These are phyloP conservation scores for Cephus pygmeus DNA, from an alignment of 2,888 invertebrate genomes.

Conservation along the genomic window DNA sequence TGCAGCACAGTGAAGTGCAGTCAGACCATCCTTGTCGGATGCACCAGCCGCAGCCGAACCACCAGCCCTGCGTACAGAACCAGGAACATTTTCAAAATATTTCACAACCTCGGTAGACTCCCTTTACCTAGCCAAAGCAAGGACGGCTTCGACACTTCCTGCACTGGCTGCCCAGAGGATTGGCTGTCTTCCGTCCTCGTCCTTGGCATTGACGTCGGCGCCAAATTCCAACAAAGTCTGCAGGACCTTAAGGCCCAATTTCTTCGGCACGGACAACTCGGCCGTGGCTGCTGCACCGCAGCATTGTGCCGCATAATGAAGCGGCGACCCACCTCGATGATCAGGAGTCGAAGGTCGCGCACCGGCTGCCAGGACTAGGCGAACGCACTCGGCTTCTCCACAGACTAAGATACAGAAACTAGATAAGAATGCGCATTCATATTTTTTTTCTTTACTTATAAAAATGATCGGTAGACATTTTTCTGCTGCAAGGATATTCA, in stretches of 20 bases:
- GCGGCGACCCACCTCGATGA: constrained; percentile 92
- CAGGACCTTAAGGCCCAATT: constrained; percentile 82
- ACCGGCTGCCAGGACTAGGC: constrained; percentile 85
- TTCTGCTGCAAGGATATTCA: neutral
- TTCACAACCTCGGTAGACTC: constrained; percentile 4
- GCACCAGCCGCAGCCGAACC: constrained; percentile 71
- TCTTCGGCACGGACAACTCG: constrained; percentile 63
- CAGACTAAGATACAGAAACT: constrained; percentile 74
- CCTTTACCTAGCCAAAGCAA: constrained; percentile 79
- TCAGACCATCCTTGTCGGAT: constrained; percentile 88
- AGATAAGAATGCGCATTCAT: neutral
- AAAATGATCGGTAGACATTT: neutral
- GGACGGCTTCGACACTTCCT: constrained; percentile 91
- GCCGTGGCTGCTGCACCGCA: constrained; percentile 81
- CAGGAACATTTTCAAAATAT: constrained; percentile 3
- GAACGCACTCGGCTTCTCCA: constrained; percentile 89
- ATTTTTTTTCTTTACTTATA: neutral
- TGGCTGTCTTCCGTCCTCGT: constrained; percentile 94
- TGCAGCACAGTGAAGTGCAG: constrained; percentile 96
- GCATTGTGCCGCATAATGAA: constrained; percentile 98
- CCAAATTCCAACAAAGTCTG: constrained; percentile 81
- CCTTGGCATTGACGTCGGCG: constrained; percentile 85
- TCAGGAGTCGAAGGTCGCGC: constrained; percentile 91
- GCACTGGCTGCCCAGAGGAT: constrained; percentile 98
- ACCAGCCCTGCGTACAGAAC: constrained; percentile 48